Evolutionary conservation across 92 coral and sea anemone genomes (phyloP), one percentile per base, ranked within the genome.

Genomic region (Umimayanthus chanpuru): DNA sequence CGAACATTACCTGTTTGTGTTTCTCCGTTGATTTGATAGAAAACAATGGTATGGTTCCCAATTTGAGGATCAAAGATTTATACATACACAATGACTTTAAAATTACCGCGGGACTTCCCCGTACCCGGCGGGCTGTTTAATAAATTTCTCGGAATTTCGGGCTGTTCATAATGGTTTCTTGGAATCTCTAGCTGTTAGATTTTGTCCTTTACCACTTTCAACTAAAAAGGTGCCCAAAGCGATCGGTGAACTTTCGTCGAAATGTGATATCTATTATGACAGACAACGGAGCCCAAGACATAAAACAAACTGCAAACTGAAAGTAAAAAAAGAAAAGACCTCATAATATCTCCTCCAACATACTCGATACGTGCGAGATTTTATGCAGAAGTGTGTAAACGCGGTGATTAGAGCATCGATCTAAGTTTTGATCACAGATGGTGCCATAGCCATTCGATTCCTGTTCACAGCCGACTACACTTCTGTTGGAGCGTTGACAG

Each of bases 401-500:
- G 36, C 28, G 64, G 79, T 47, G 67, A 44, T 68, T 67, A 67
- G 20, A 44, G 58, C 65, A 14, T 83, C 23, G 6, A 26, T 32
- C 36, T 32, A 32, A 32, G 36, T 70, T 70, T 26, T 18, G 25
- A 72, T 70, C 47, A 29, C 87, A 83, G 44, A 83, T 71, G 87
- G 77, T 28, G 44, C 47, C 9, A 10, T 44, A 10, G 78, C 56
- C 7, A 83, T 83, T 83, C 43, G 65, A 83, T 83, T 83, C 28
- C 61, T 70, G 73, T 5, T 70, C 28, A 36, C 67, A 44, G 36
- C 66, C n/a, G 67, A 43, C 32, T 53, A 43, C 21, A 83, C 87
- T 29, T 79, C 87, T 11, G 87, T 78, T 26, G 87, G 87, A n/a
- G 8, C 15, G 0, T 83, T 29, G 66, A 70, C 87, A 43, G 44